Conservation (phyloP, 2,888 invertebrate species). For the Perithous albicinctus region DNA sequence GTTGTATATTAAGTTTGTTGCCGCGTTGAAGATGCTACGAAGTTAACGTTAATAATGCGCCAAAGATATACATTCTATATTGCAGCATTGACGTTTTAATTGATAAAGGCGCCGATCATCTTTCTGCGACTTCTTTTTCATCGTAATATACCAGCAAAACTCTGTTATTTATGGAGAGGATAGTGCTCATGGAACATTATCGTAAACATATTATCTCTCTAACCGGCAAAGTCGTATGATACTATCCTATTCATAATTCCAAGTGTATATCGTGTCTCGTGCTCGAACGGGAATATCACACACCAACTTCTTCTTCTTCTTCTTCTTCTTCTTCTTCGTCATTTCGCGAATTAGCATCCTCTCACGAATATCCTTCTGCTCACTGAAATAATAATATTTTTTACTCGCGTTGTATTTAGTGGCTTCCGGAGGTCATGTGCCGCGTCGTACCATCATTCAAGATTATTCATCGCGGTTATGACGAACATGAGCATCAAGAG, state of each 20-base stretch:
- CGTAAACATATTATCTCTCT: constrained; percentile 37
- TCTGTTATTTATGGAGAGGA: constrained; percentile 8
- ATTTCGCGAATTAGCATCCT: constrained; percentile 46
- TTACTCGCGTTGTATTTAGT: constrained; percentile 7
- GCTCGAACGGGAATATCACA: constrained; percentile 33
- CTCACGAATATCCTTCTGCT: constrained; percentile 10
- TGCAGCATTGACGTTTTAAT: background rate
- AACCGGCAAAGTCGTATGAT: background rate
- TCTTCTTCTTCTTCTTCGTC: constrained; percentile 1
- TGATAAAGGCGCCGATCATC: background rate
- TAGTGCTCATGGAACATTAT: background rate
- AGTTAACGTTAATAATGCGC: background rate
- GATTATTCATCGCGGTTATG: constrained; percentile 43
- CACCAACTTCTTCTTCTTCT: background rate
- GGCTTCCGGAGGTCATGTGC: constrained; percentile 35
- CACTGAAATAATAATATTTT: constrained; percentile 51
- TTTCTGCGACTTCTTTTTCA: background rate
- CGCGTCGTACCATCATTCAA: constrained; percentile 15
- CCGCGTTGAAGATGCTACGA: constrained; percentile 22
- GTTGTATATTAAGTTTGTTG: constrained; percentile 1
- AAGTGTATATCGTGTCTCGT: constrained; percentile 2
- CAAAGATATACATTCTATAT: background rate
- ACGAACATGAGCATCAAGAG: no score
- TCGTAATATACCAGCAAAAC: constrained; percentile 14
- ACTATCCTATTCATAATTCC: background rate